phyloP scores from a whole-genome alignment of 2,797 vertebrate species.

The Coreius guichenoti region DNA sequence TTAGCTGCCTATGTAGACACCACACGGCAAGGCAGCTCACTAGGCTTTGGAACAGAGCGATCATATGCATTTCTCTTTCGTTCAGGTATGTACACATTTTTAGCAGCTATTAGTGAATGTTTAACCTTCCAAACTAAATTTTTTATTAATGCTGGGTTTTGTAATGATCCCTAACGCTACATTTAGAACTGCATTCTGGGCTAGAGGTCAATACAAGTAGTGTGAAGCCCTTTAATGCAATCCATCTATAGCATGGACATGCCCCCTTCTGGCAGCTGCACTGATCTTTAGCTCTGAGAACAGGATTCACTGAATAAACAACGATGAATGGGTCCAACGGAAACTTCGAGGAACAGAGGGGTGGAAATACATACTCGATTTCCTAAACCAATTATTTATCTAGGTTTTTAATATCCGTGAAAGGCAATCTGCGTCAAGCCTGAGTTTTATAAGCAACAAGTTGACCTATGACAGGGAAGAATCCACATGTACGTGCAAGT shows the following conservation, averaged over 20 bases:
- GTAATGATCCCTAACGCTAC: neutral
- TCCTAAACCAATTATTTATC: constrained; percentile 39
- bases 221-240: constrained; percentile 68
- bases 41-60: neutral
- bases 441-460: constrained; percentile 8
- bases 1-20: neutral
- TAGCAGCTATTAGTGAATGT: neutral
- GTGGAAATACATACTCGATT: neutral
- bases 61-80: neutral
- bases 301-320: constrained; percentile 35
- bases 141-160: neutral
- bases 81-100: neutral
- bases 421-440: constrained; percentile 13
- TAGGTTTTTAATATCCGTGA: constrained; percentile 24
- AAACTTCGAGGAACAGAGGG: neutral
- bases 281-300: constrained; percentile 8
- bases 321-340: neutral
- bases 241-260: constrained; percentile 31
- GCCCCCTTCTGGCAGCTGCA: constrained; percentile 22
- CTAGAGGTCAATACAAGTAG: constrained; percentile 60
- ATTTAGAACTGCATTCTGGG: constrained; percentile 21
- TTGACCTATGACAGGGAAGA: constrained; percentile 7
- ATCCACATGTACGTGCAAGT: constrained; percentile 41
- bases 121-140: neutral
- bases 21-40: neutral